Conservation (phyloP, 2,797 vertebrate genomes). For the Sebastes hubbsi region DNA sequence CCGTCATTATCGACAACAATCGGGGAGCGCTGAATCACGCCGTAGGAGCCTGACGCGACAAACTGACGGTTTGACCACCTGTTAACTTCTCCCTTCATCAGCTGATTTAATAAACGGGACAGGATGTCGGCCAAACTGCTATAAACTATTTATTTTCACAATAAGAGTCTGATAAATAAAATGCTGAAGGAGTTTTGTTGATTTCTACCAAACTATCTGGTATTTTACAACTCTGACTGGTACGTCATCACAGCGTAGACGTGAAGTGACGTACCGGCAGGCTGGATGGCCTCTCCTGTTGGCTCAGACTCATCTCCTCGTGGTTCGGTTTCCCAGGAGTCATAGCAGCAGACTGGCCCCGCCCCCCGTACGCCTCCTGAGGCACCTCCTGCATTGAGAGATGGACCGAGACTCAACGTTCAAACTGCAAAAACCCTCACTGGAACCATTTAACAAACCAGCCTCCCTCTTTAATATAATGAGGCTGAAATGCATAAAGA, state of each 20-base stretch:
- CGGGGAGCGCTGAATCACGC: neutral
- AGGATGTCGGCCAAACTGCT: neutral
- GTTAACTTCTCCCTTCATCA: neutral
- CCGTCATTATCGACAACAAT: constrained; percentile 2
- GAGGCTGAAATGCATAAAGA: too few species aligned
- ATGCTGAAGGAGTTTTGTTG: neutral
- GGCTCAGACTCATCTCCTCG: constrained; percentile 88
- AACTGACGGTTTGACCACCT: neutral
- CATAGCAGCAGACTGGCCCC: constrained; percentile 88
- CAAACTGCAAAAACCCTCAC: neutral
- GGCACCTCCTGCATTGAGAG: constrained; percentile 84
- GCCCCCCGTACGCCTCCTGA: constrained; percentile 90
- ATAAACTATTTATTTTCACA: too few species aligned
- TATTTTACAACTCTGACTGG: neutral
- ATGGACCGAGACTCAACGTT: neutral
- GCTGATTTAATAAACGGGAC: neutral
- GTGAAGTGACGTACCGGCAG: constrained; percentile 89
- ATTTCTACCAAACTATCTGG: too few species aligned
- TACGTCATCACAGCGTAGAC: neutral
- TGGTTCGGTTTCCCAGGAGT: constrained; percentile 91
- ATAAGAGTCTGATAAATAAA: too few species aligned
- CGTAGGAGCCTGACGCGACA: neutral
- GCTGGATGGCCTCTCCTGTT: constrained; percentile 88
- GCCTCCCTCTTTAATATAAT: too few species aligned
- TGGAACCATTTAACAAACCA: neutral